Conservation (phyloP, 2,888 invertebrate species). For the Perithous albicinctus region DNA sequence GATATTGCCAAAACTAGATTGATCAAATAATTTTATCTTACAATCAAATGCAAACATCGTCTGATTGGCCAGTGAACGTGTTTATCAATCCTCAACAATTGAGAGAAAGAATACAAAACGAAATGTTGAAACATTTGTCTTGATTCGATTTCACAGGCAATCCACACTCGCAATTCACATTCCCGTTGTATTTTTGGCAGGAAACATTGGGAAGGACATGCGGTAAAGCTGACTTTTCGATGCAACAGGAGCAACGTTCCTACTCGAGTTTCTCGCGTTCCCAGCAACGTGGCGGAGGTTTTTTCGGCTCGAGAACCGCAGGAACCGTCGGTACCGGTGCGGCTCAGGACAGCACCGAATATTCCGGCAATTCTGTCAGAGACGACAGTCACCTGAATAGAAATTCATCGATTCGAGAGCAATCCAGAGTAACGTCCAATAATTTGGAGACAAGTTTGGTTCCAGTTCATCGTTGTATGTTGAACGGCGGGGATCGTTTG, state of each 20-base stretch:
- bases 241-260: slow-evolving; percentile 85
- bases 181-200: slow-evolving; percentile 82
- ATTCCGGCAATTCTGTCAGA: slow-evolving; percentile 77
- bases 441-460: background rate
- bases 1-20: too few relatives aligned
- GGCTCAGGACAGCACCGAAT: slow-evolving; percentile 78
- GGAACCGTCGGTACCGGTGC: slow-evolving; percentile 74
- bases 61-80: too few relatives aligned
- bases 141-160: too few relatives aligned
- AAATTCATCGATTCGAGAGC: slow-evolving; percentile 54
- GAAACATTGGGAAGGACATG: slow-evolving; percentile 86
- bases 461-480: background rate
- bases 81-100: too few relatives aligned
- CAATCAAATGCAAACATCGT: too few relatives aligned
- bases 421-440: slow-evolving; percentile 14
- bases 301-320: slow-evolving; percentile 84
- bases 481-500: background rate
- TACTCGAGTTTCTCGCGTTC: slow-evolving; percentile 88
- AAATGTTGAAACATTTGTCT: too few relatives aligned
- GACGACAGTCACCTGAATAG: slow-evolving; percentile 72
- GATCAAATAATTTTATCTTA: too few relatives aligned
- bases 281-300: slow-evolving; percentile 84
- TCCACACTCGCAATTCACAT: background rate
- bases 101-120: too few relatives aligned
- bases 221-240: slow-evolving; percentile 77